Conservation (phyloP, 2,888 invertebrate species). For the Galerucella pusilla region DNA sequence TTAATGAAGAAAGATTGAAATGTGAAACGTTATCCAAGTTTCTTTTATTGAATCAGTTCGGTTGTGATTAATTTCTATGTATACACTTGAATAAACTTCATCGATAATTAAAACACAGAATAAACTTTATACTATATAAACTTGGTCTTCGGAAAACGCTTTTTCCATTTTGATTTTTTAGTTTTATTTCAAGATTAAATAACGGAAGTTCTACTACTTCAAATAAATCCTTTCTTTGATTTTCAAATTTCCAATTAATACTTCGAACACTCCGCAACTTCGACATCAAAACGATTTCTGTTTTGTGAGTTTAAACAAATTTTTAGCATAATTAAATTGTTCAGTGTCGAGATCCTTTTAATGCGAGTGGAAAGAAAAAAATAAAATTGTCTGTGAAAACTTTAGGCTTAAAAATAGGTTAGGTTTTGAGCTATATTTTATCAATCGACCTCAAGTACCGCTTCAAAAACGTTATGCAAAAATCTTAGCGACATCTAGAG, state of each 20-base stretch:
- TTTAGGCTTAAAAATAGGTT: too few relatives aligned
- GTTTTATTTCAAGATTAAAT: constrained; percentile 21
- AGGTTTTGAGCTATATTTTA: too few relatives aligned
- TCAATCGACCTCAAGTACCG: too few relatives aligned
- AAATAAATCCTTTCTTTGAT: constrained; percentile 21
- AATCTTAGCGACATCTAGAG: too few relatives aligned
- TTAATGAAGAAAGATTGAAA: too few relatives aligned
- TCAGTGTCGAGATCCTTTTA: background rate
- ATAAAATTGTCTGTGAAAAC: too few relatives aligned
- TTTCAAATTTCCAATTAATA: constrained; percentile 29
- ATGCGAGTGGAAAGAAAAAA: too few relatives aligned
- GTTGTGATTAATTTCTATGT: background rate
- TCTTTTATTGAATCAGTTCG: background rate
- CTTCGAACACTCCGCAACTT: constrained; percentile 20
- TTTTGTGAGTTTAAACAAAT: constrained; percentile 13
- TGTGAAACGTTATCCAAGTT: too few relatives aligned
- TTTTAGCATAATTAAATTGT: constrained; percentile 16
- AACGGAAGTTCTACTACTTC: constrained; percentile 19
- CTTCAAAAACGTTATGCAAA: too few relatives aligned
- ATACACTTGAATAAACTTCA: background rate
- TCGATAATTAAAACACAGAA: background rate
- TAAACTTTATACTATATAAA: constrained; percentile 7
- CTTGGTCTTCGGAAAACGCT: background rate
- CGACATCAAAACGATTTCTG: constrained; percentile 27
- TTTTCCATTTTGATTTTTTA: background rate